Evolutionary conservation across 1,140 invertebrate genomes (phyloP).

Genomic region (Berghia stephanieae): DNA sequence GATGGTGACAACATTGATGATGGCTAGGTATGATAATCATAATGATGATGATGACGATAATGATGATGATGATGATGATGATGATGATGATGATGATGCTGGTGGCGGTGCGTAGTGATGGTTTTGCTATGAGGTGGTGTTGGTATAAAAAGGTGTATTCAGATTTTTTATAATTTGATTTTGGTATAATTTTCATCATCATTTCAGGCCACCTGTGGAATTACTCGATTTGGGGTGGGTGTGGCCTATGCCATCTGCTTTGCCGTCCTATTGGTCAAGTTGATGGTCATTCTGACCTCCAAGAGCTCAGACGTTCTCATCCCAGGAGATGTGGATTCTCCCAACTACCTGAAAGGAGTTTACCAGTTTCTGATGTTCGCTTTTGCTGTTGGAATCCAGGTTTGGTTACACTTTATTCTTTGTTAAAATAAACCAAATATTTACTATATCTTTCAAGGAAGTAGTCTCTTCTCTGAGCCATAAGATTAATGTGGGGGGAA

Average conservation of each 20-base stretch:
- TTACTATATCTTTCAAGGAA: no score
- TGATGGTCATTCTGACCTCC: constrained; percentile 89
- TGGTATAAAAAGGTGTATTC: not conserved
- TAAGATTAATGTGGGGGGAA: no score
- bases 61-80: not conserved
- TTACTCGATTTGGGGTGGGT: constrained; percentile 85
- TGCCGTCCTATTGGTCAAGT: constrained; percentile 90
- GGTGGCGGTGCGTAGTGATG: not conserved
- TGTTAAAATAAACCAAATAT: not conserved
- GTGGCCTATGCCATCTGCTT: constrained; percentile 89
- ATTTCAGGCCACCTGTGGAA: constrained; percentile 77
- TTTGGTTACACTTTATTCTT: not conserved
- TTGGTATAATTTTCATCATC: no score
- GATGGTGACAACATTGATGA: constrained; percentile 6
- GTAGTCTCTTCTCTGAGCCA: no score
- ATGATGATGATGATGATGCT: not conserved
- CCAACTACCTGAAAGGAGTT: constrained; percentile 90
- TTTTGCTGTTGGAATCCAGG: constrained; percentile 78
- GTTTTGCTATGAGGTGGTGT: not conserved
- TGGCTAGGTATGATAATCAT: no score
- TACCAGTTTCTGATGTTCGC: constrained; percentile 86
- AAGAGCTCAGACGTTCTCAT: constrained; percentile 49
- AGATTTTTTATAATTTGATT: not conserved
- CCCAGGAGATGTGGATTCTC: constrained; percentile 73
- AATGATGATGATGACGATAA: not conserved